phyloP scores from a whole-genome alignment of 2,797 vertebrate species.

The Cirrhinus mrigala region DNA sequence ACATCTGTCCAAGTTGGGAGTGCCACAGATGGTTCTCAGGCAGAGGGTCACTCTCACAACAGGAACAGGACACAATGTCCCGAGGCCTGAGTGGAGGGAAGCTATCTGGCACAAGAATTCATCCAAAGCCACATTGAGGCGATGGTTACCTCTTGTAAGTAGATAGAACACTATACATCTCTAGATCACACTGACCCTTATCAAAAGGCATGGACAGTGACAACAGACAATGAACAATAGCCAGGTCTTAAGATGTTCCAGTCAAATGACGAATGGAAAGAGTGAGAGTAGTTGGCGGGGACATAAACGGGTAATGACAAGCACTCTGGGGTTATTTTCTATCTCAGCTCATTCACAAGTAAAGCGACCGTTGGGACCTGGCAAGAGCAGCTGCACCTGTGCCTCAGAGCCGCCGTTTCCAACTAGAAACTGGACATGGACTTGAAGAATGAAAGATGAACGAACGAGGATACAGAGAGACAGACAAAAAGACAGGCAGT shows the following conservation, averaged over 20 bases:
- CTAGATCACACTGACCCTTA: constrained; percentile 22
- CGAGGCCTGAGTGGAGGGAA: constrained; percentile 60
- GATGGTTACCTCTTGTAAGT: constrained; percentile 57
- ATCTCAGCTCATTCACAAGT: constrained; percentile 29
- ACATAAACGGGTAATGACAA: constrained; percentile 30
- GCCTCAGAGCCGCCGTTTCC: constrained; percentile 47
- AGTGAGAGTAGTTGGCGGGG: constrained; percentile 20
- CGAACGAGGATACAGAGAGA: background rate
- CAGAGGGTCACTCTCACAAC: constrained; percentile 50
- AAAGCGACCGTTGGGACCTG: constrained; percentile 59
- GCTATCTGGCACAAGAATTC: constrained; percentile 71
- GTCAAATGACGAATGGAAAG: constrained; percentile 22
- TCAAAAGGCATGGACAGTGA: constrained; percentile 50
- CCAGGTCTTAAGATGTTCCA: background rate
- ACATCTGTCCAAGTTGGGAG: constrained; percentile 48
- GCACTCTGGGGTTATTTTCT: constrained; percentile 38
- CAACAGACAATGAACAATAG: constrained; percentile 18
- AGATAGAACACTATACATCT: constrained; percentile 45
- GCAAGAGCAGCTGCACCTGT: constrained; percentile 59
- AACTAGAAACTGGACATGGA: constrained; percentile 42
- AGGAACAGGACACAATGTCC: constrained; percentile 56
- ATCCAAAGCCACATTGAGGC: constrained; percentile 67
- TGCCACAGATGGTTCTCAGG: constrained; percentile 55
- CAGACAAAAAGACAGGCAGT: background rate
- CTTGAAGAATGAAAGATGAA: constrained; percentile 31